phyloP scores from a whole-genome alignment of 2,797 vertebrate species.

The Geotria australis region DNA sequence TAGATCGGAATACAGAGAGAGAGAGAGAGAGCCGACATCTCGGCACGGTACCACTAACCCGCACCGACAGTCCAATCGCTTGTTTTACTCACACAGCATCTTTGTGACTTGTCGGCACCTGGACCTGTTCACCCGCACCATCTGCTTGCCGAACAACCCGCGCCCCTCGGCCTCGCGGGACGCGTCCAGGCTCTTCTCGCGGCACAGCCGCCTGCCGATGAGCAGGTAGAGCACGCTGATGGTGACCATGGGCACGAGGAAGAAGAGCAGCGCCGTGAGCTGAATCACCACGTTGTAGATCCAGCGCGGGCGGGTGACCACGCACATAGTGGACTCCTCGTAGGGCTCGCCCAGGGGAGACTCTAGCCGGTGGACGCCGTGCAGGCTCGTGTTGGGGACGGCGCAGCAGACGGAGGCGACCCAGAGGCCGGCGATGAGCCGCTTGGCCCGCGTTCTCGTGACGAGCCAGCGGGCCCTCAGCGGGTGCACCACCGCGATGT shows the following conservation, averaged over 20 bases:
- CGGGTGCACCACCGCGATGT: conserved; percentile 62
- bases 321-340: conserved; percentile 29
- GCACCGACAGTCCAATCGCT: too few species aligned
- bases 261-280: conserved; percentile 47
- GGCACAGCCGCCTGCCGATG: conserved; percentile 34
- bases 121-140: conserved; percentile 11
- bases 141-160: conserved; percentile 10
- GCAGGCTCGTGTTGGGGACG: conserved; percentile 62
- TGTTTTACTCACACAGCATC: conserved; percentile 24
- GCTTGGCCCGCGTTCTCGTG: conserved; percentile 38
- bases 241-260: conserved; percentile 49
- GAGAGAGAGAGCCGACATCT: too few species aligned
- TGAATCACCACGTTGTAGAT: conserved; percentile 59
- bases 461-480: conserved; percentile 48
- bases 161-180: conserved; percentile 13
- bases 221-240: conserved; percentile 35
- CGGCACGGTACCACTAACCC: too few species aligned
- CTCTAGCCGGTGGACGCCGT: conserved; percentile 22
- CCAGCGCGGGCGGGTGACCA: conserved; percentile 23
- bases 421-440: conserved; percentile 45
- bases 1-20: too few species aligned
- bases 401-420: conserved; percentile 34
- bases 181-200: conserved; percentile 24
- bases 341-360: conserved; percentile 12
- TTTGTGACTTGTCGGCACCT: conserved; percentile 26